phyloP scores from a whole-genome alignment of 2,113 vertebrate species.

The Eptatretus burgeri region DNA sequence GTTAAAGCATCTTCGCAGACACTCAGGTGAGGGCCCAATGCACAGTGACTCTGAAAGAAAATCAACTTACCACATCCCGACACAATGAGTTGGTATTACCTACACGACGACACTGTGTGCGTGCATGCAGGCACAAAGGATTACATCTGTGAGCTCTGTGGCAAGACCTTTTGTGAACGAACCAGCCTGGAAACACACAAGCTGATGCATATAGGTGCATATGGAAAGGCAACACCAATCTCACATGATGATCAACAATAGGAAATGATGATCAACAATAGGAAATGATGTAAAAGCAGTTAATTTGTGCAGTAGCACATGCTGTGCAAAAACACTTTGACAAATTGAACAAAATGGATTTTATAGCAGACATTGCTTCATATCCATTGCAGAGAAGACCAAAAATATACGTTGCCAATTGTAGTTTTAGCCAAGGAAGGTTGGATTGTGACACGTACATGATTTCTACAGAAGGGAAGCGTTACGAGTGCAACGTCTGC shows the following conservation, averaged over 20 bases:
- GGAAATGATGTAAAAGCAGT: too few species aligned
- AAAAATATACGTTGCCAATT: too few species aligned
- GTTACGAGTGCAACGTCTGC: conserved; percentile 60
- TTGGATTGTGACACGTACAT: too few species aligned
- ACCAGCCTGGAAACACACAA: conserved; percentile 94
- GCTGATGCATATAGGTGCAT: conserved; percentile 62
- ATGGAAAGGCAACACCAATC: too few species aligned
- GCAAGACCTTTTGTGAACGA: conserved; percentile 83
- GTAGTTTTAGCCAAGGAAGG: too few species aligned
- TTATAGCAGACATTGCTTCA: too few species aligned
- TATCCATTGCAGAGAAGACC: too few species aligned
- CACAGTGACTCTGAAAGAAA: not conserved
- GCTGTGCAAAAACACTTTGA: too few species aligned
- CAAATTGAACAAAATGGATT: too few species aligned
- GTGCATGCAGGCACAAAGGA: conserved; percentile 54
- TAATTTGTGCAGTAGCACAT: too few species aligned
- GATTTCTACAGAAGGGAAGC: conserved; percentile 52
- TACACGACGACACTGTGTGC: not conserved
- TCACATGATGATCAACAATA: too few species aligned
- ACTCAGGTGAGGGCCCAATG: conserved; percentile 33
- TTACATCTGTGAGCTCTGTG: conserved; percentile 92
- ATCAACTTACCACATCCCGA: not conserved
- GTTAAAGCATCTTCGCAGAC: conserved; percentile 88
- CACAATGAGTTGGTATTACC: not conserved
- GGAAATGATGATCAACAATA: too few species aligned